Evolutionary conservation across 2,113 vertebrate genomes (phyloP), one percentile per base, ranked within the genome.

Genomic region (Brienomyrus longianalis): DNA sequence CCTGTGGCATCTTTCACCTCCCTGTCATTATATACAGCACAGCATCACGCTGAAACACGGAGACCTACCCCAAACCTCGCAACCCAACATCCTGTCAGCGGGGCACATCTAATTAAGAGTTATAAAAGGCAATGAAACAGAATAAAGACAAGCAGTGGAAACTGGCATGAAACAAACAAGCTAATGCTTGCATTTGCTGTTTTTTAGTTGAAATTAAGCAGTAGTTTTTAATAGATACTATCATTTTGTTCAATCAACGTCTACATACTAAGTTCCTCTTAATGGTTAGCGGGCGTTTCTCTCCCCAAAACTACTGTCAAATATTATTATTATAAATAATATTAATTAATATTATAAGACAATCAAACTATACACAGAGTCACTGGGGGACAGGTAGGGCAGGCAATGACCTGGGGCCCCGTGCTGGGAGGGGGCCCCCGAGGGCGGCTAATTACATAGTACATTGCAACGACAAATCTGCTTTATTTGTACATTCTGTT

Each of bases 61-160:
- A 83, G 54, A 51, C 47, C 43, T 5, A 70, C 31, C 54, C 45
- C 45, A 23, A 85, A 17, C 47, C 80, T 10, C 17, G 17, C 54
- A 45, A 52, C 83, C 90, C 3, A 83, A 89, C 92, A 94, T 93
- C 92, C 93, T 94, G 93, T 90, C 92, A 88, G 91, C 91, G 89
- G 90, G 93, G 92, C 90, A 91, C 90, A 91, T 92, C 92, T 94
- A 93, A 95, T 93, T 95, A 92, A 80, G 89, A 91, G 91, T 74
- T 52, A 62, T 19, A 90, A 88, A 90, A 90, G 91, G 31, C 74
- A 80, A 2, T 51, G 86, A 51, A 89, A 43, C 48, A 54, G 48
- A 87, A 89, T 90, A 86, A 87, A 91, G 90, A 77, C 91, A 91
- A 94, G 93, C 92, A 93, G 91, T 92, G 90, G 84, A 90, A 92